phyloP scores from a whole-genome alignment of 2,113 vertebrate genomes.

The Trinectes maculatus region DNA sequence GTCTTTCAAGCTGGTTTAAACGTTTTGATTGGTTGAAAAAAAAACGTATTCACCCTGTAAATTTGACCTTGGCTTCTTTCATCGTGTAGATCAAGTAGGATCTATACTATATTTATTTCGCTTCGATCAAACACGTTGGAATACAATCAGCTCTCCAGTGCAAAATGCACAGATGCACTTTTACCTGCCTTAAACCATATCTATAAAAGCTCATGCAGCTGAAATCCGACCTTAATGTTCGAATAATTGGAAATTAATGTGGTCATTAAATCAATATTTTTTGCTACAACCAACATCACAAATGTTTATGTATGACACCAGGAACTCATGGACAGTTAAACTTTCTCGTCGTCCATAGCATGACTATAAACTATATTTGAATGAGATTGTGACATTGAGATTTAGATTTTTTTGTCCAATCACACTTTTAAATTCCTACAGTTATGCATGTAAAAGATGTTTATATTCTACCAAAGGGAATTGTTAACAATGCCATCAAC shows the following conservation, averaged over 20 bases:
- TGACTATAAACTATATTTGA: slow-evolving; percentile 7
- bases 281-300: slow-evolving; percentile 38
- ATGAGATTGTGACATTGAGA: slow-evolving; percentile 10
- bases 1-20: too few relatives aligned
- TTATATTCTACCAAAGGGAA: slow-evolving; percentile 56
- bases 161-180: slow-evolving; percentile 9
- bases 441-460: slow-evolving; percentile 51
- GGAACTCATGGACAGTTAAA: slow-evolving; percentile 10
- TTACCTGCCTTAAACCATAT: slow-evolving; percentile 19
- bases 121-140: not conserved
- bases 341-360: slow-evolving; percentile 14
- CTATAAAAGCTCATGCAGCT: not conserved
- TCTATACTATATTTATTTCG: not conserved
- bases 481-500: slow-evolving; percentile 27
- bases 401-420: slow-evolving; percentile 8
- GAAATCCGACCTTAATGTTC: too few relatives aligned
- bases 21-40: too few relatives aligned
- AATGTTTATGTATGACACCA: slow-evolving; percentile 16
- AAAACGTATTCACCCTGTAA: too few relatives aligned
- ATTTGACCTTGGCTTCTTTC: too few relatives aligned
- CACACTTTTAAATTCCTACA: not conserved
- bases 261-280: not conserved
- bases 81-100: too few relatives aligned
- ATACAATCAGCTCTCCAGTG: slow-evolving; percentile 1
- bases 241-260: not conserved